phyloP scores from a whole-genome alignment of 2,888 invertebrate species.

The Anthophora plumipes region DNA sequence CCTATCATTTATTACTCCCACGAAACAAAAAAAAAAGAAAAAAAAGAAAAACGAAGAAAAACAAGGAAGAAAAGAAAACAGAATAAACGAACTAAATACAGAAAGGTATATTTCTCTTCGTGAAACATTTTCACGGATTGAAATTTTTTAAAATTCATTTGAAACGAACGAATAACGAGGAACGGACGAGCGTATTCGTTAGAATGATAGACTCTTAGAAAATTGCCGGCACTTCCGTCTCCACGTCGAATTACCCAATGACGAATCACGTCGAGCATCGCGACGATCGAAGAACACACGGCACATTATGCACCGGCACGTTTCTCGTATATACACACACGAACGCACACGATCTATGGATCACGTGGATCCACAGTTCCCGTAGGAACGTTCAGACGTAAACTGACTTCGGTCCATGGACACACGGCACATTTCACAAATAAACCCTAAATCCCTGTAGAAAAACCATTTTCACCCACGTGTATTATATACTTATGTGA shows the following conservation, averaged over 20 bases:
- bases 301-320: constrained; percentile 79
- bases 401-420: constrained; percentile 23
- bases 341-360: constrained; percentile 71
- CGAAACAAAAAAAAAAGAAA: background rate
- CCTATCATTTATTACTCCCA: background rate
- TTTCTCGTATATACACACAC: constrained; percentile 67
- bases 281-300: constrained; percentile 69
- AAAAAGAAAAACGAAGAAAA: background rate
- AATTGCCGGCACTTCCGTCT: constrained; percentile 59
- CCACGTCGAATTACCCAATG: constrained; percentile 55
- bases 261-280: constrained; percentile 71
- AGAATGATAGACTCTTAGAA: constrained; percentile 52
- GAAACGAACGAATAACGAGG: background rate
- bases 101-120: too few species aligned
- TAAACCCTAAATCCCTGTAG: background rate
- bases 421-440: constrained; percentile 20
- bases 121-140: background rate
- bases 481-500: background rate
- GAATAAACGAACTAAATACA: background rate
- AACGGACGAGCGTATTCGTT: constrained; percentile 44
- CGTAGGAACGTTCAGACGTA: constrained; percentile 16
- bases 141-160: background rate
- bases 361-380: constrained; percentile 70
- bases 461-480: background rate
- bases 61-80: too few species aligned